A percentile compares a stretch with the other conserved stretches of the same genome.
These are phyloP conservation scores for Tetramorium bicarinatum DNA, from an alignment of 2,888 invertebrate genomes.

Conservation along the genomic window DNA sequence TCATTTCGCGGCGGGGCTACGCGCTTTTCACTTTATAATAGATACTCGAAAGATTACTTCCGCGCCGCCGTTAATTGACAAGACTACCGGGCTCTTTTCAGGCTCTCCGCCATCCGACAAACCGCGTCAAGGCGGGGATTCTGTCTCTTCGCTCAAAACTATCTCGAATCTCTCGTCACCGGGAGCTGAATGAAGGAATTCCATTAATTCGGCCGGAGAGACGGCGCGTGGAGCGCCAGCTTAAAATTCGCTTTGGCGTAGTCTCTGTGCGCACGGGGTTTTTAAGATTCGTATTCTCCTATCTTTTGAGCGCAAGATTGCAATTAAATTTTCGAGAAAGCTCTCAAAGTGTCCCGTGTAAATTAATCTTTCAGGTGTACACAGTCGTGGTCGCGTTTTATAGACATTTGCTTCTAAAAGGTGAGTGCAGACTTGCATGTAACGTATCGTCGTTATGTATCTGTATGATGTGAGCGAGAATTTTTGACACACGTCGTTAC, in stretches of 20 bases:
- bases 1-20: conserved; percentile 75
- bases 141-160: conserved; percentile 58
- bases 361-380: neutral
- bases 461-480: no score
- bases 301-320: neutral
- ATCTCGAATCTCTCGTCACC: conserved; percentile 61
- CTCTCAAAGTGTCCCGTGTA: neutral
- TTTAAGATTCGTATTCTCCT: neutral
- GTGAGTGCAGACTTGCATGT: no score
- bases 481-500: no score
- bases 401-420: neutral
- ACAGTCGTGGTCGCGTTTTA: neutral
- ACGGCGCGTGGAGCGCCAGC: conserved; percentile 28
- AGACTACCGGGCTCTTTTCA: conserved; percentile 73
- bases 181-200: conserved; percentile 47
- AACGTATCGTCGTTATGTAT: no score
- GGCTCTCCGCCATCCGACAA: conserved; percentile 13
- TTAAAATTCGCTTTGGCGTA: conserved; percentile 41
- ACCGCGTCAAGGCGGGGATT: conserved; percentile 33
- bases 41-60: conserved; percentile 84
- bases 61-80: conserved; percentile 81
- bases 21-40: conserved; percentile 78
- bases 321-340: neutral
- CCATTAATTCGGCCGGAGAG: conserved; percentile 67
- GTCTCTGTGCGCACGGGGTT: neutral